These are phyloP conservation scores for Volucella inflata DNA, from an alignment of 2,888 invertebrate genomes.

Conservation along the genomic window DNA sequence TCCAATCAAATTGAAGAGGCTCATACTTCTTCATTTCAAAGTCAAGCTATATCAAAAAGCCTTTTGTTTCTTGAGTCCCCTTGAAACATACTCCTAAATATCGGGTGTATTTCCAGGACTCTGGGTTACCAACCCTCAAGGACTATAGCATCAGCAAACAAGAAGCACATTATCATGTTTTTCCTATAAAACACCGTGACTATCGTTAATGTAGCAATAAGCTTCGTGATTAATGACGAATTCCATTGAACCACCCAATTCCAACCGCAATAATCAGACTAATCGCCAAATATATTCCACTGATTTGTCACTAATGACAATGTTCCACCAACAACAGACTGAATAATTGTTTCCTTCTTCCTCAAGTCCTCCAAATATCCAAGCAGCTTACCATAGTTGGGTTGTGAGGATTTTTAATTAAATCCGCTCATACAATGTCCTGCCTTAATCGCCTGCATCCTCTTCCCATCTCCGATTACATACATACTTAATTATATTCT, in stretches of 20 bases:
- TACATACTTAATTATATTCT: slow-evolving; percentile 17
- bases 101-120: too few relatives aligned
- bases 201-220: slow-evolving; percentile 7
- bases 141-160: too few relatives aligned
- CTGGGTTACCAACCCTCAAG: too few relatives aligned
- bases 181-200: background rate
- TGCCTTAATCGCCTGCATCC: background rate
- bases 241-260: slow-evolving; percentile 6
- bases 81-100: too few relatives aligned
- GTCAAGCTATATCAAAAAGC: too few relatives aligned
- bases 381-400: too few relatives aligned
- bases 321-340: background rate
- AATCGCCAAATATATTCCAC: slow-evolving; percentile 11
- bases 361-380: too few relatives aligned
- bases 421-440: too few relatives aligned
- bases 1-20: too few relatives aligned
- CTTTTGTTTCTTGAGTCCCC: too few relatives aligned
- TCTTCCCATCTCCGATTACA: background rate
- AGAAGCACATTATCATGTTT: background rate
- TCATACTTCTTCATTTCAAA: too few relatives aligned
- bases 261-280: slow-evolving; percentile 17
- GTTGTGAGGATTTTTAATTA: too few relatives aligned
- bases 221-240: slow-evolving; percentile 15
- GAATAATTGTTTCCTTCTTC: background rate
- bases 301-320: slow-evolving; percentile 9